These are phyloP conservation scores for Eupeodes latifasciatus DNA, from an alignment of 2,888 invertebrate genomes.

Conservation along the genomic window DNA sequence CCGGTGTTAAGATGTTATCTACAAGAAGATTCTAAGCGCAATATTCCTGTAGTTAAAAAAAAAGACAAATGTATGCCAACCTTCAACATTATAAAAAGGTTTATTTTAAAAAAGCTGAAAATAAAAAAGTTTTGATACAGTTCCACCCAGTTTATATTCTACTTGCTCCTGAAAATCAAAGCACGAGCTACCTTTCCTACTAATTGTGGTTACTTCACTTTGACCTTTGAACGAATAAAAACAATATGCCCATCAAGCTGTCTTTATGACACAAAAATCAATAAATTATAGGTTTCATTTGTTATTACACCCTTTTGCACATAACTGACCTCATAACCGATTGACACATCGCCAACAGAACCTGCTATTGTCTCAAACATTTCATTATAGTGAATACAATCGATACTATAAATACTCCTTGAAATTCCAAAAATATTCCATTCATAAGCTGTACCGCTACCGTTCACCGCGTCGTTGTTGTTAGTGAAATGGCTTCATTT, in stretches of 20 bases:
- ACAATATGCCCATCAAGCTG: slow-evolving; percentile 1
- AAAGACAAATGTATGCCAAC: no score
- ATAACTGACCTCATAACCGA: slow-evolving; percentile 2
- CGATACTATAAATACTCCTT: slow-evolving; percentile 17
- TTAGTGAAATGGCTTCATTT: slow-evolving; percentile 1
- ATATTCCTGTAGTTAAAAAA: no score
- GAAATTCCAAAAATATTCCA: not conserved
- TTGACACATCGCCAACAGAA: not conserved
- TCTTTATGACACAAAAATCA: slow-evolving; percentile 2
- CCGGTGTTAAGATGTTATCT: no score
- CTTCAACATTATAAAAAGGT: no score
- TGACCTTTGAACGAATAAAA: not conserved
- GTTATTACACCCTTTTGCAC: slow-evolving; percentile 4
- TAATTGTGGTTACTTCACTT: no score
- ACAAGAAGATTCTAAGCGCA: no score
- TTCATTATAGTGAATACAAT: slow-evolving; percentile 4
- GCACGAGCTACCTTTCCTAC: no score
- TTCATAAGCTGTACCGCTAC: no score
- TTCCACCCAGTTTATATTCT: no score
- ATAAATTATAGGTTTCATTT: not conserved
- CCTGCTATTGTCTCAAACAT: not conserved
- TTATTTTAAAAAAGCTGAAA: no score
- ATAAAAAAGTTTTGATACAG: no score
- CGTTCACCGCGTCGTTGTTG: not conserved
- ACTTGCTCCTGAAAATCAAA: no score